A percentile compares a stretch with the other conserved stretches of the same genome.
phyloP scores from a whole-genome alignment of 2,113 vertebrate species.

The Poicephalus gulielmi region DNA sequence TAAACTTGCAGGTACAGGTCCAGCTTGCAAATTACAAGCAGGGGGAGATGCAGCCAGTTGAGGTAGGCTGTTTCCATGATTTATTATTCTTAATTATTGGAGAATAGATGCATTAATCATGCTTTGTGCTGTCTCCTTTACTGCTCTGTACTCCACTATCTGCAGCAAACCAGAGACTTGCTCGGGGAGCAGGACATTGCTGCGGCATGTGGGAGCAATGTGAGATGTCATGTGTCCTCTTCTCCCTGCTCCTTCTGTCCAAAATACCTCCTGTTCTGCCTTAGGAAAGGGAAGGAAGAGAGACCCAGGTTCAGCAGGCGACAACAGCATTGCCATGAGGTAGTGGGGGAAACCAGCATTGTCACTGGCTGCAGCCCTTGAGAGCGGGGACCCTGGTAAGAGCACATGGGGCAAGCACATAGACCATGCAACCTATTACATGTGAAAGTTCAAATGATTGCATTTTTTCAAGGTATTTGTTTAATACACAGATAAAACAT shows the following conservation, averaged over 20 bases:
- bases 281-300: neutral
- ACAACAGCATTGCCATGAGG: fast-evolving
- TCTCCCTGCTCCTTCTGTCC: neutral
- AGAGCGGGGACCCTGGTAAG: neutral
- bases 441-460: too few relatives aligned
- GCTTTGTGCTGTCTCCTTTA: neutral
- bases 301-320: neutral
- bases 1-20: too few relatives aligned
- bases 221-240: neutral
- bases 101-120: neutral
- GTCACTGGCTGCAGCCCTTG: neutral
- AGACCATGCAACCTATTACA: fast-evolving
- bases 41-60: neutral
- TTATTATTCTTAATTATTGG: neutral
- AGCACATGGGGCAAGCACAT: fast-evolving
- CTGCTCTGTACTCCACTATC: neutral
- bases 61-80: neutral
- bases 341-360: fast-evolving
- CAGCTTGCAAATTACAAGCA: neutral
- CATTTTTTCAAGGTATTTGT: neutral
- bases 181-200: fast-evolving
- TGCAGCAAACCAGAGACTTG: neutral
- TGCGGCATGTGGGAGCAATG: neutral
- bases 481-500: neutral
- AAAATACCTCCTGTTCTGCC: neutral